Conservation (phyloP, 2,113 vertebrate genomes). For the Mustelus asterias region DNA sequence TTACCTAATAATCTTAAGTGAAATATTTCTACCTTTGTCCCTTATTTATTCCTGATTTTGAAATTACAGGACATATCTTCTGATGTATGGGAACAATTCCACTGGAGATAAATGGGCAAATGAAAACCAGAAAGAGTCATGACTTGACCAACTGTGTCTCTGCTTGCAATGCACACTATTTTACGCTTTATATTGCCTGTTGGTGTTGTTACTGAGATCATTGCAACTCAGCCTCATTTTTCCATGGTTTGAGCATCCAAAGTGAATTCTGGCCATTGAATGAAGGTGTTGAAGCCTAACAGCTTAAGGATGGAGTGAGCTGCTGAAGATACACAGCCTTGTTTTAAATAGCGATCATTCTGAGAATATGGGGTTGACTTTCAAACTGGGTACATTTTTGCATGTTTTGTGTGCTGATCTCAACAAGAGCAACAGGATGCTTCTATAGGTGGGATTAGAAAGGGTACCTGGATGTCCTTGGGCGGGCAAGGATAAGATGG, state of each 20-base stretch:
- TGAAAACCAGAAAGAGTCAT: neutral
- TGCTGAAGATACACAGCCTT: neutral
- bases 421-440: neutral
- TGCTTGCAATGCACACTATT: neutral
- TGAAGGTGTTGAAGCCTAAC: neutral
- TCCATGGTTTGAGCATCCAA: neutral
- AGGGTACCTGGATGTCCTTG: too few species aligned
- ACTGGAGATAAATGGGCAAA: neutral
- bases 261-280: neutral
- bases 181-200: neutral
- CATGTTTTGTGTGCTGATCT: neutral
- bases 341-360: neutral
- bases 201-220: neutral
- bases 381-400: neutral
- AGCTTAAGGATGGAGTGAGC: neutral
- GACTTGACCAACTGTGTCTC: neutral
- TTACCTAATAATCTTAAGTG: neutral
- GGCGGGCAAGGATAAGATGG: too few species aligned
- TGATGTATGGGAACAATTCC: neutral
- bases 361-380: neutral
- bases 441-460: too few species aligned
- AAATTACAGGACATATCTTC: neutral
- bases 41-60: neutral
- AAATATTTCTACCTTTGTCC: neutral
- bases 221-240: neutral